Conservation (phyloP, 1,140 invertebrate species). For the Acromyrmex charruanus region DNA sequence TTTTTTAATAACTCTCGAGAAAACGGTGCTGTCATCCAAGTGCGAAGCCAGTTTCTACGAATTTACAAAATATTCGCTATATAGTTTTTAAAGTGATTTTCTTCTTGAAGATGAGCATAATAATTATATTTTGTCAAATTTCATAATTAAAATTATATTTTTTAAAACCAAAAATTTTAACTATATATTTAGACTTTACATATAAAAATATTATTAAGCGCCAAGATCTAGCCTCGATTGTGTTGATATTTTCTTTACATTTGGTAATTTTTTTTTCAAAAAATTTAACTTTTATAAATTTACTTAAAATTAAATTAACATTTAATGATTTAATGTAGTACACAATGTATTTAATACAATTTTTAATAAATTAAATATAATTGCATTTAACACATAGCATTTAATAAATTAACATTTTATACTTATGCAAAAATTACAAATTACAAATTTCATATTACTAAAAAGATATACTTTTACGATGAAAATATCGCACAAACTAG, state of each 20-base stretch:
- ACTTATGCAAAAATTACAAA: not conserved
- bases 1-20: conserved; percentile 33
- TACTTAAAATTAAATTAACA: not conserved
- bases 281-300: not conserved
- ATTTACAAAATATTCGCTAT: not conserved
- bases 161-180: not conserved
- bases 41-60: not conserved
- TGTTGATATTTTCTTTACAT: too few species aligned
- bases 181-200: too few species aligned
- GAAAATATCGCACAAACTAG: not conserved
- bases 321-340: not conserved
- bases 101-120: not conserved
- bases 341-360: too few species aligned
- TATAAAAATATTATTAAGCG: too few species aligned
- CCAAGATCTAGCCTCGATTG: too few species aligned
- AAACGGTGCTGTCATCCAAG: conserved; percentile 2
- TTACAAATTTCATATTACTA: not conserved
- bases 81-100: not conserved
- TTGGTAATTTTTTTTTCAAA: too few species aligned
- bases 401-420: not conserved
- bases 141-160: not conserved
- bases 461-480: not conserved
- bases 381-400: too few species aligned
- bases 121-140: not conserved
- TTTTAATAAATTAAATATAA: too few species aligned